Base-by-base conservation (phyloP, 1,140 invertebrate species). In the Monochamus saltuarius region DNA sequence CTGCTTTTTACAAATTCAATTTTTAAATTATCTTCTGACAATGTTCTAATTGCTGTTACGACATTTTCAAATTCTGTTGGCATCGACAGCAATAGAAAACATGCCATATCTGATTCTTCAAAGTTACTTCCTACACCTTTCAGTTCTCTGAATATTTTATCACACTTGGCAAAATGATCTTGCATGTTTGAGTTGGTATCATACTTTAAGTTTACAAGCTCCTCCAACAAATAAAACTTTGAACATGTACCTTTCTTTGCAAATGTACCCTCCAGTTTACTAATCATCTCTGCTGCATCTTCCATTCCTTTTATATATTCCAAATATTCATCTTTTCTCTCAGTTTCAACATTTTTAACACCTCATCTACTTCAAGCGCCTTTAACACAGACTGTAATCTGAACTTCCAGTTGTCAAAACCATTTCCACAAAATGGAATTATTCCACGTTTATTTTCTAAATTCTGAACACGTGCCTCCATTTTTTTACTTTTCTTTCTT, bases 121-220 rank as follows among this genome's bases (percentile, higher is more conserved):
- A 64, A 51, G 34, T 19, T 56, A n/a, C 35, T 34, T 34, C 58
- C 40, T 47, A 43, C 10, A n/a, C n/a, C 40, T 56, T 49, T 42
- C 11, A 64, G 43, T 38, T 64, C 57, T 43, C 57, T 16, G n/a
- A 64, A 43, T 1, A 64, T 46, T 52, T n/a, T 51, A 51, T 64
- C 58, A 52, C 17, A 54, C 35, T 58, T 59, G 7, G 37, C 4
- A 39, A 58, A 63, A 63, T 63, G 56, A 10, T 54, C 19, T 40
- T 55, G 52, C 17, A 55, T 9, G 38, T 61, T 36, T 2, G 9
- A 10, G 19, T 47, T 49, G 10, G 2, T 4, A 13, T 45, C 13
- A 38, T 55, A 49, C 19, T 61, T 55, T 1, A 55, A 3, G 9
- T 35, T 38, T 22, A 61, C 11, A 7, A 42, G 11, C 11, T 42